Conservation (phyloP, 2,797 vertebrate genomes). For the Pyrocephalus nanus region DNA sequence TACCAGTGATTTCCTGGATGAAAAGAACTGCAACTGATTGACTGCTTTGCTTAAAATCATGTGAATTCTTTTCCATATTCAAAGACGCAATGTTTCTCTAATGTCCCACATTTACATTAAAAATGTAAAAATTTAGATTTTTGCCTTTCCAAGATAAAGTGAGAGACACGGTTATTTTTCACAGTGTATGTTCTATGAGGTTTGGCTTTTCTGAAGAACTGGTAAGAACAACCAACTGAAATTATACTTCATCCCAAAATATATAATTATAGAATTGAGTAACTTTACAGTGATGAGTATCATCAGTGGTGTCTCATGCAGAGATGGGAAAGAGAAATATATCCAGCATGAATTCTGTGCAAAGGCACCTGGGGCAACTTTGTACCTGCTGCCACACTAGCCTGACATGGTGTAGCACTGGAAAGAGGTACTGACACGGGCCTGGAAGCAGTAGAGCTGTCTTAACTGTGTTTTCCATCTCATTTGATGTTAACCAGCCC, state of each 20-base stretch:
- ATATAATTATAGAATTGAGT: background rate
- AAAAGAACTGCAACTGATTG: background rate
- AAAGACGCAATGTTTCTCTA: background rate
- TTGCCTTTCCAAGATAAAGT: background rate
- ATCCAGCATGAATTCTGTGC: background rate
- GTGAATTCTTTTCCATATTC: background rate
- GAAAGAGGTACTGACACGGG: background rate
- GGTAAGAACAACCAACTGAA: background rate
- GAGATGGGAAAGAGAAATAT: background rate
- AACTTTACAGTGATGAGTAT: background rate
- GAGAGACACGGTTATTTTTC: background rate
- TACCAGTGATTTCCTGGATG: background rate
- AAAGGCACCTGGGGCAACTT: background rate
- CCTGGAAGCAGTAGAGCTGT: background rate
- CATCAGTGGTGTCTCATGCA: background rate
- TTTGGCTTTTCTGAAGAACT: background rate
- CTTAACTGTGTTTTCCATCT: background rate
- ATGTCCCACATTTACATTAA: background rate
- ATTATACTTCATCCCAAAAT: background rate
- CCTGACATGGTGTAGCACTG: background rate
- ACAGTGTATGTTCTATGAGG: background rate
- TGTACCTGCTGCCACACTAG: background rate
- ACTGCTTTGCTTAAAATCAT: background rate
- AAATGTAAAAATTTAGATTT: background rate
- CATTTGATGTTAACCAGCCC: background rate